Evolutionary conservation across 2,113 vertebrate genomes (phyloP).

Genomic region (Zapornia atra): DNA sequence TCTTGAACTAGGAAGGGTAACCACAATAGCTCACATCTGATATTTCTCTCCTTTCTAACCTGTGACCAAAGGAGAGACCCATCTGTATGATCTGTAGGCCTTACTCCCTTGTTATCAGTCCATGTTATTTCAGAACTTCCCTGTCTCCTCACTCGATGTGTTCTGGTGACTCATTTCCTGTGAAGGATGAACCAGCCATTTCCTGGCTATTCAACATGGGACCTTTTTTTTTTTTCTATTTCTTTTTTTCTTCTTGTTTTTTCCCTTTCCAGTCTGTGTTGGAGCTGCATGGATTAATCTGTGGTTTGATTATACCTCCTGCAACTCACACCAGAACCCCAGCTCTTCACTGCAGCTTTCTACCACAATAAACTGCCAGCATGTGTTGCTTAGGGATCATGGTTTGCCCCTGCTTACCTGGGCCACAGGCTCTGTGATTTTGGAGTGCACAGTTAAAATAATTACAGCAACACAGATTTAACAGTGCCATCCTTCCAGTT

Average conservation of each 20-base stretch:
- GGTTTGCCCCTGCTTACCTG: neutral
- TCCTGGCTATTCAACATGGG: constrained; percentile 32
- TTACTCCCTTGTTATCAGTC: neutral
- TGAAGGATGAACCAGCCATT: constrained; percentile 30
- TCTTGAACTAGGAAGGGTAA: neutral
- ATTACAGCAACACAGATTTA: neutral
- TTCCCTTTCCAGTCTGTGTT: neutral
- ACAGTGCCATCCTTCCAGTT: neutral
- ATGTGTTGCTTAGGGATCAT: fast-evolving
- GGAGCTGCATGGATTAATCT: neutral
- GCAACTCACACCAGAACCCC: neutral
- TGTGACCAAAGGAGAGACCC: neutral
- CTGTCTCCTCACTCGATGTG: neutral
- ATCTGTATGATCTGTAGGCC: fast-evolving
- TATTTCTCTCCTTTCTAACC: neutral
- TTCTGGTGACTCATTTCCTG: constrained; percentile 69
- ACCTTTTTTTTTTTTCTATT: neutral
- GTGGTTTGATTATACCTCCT: neutral
- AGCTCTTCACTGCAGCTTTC: neutral
- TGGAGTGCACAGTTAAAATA: neutral
- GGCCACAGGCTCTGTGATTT: neutral
- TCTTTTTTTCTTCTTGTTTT: no score
- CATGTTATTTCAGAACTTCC: constrained; percentile 48
- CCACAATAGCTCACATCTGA: neutral
- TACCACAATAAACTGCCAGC: no score